Percentiles rank a stretch among this genome's conserved stretches.
Conservation (phyloP, 2,113 vertebrate genomes). For the Platycercus adscitus region DNA sequence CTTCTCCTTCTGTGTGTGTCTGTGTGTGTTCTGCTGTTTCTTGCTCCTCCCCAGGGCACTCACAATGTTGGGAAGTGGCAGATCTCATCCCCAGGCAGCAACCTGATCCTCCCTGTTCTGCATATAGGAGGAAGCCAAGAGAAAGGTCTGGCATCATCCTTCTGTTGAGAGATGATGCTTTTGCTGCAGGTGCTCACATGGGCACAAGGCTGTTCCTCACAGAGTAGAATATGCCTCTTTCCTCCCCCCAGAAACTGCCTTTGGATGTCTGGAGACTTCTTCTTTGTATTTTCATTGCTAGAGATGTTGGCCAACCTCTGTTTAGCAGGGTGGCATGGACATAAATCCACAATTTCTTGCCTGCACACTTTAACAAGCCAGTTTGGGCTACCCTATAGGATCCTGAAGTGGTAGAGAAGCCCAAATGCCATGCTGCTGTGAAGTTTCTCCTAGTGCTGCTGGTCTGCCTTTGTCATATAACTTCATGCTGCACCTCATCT, state of each 20-base stretch:
- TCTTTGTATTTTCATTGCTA: background rate
- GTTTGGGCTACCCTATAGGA: background rate
- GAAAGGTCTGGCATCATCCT: background rate
- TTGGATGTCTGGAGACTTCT: background rate
- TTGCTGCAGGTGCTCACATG: accelerated
- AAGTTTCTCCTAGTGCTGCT: background rate
- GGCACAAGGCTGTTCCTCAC: background rate
- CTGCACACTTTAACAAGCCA: background rate
- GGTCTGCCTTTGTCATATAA: background rate
- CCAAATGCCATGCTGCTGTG: background rate
- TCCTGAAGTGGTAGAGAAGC: background rate
- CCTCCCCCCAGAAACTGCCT: accelerated
- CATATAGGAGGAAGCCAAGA: background rate
- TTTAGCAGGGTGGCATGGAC: background rate
- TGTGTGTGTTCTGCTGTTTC: background rate
- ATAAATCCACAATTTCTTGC: background rate
- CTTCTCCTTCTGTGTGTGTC: background rate
- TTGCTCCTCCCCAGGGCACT: background rate
- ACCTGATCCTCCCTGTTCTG: accelerated
- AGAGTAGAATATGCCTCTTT: background rate
- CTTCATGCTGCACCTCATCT: background rate
- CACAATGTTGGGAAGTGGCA: accelerated
- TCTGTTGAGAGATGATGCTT: background rate
- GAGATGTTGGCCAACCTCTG: background rate
- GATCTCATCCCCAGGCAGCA: background rate